These are phyloP conservation scores for Drosophila ogumai DNA, from an alignment of 1,140 invertebrate genomes.

Conservation along the genomic window DNA sequence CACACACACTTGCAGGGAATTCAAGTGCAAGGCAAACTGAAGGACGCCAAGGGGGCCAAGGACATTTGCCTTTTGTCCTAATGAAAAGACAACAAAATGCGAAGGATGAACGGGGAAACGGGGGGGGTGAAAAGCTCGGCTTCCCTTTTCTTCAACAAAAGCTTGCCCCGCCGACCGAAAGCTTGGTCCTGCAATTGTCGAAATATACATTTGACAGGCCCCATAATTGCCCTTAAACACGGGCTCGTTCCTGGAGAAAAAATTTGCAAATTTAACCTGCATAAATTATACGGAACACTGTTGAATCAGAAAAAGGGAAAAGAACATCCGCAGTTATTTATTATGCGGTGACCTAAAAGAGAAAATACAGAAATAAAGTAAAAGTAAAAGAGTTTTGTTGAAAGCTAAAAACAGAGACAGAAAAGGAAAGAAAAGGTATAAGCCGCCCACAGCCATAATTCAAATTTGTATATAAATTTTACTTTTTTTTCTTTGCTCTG, in stretches of 20 bases:
- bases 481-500: conserved; percentile 22
- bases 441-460: conserved; percentile 55
- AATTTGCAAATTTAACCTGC: conserved; percentile 53
- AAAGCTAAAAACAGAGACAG: conserved; percentile 55
- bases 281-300: conserved; percentile 62
- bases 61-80: conserved; percentile 48
- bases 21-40: conserved; percentile 64
- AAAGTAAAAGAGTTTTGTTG: conserved; percentile 54
- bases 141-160: conserved; percentile 24
- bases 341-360: conserved; percentile 56
- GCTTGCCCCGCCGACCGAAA: conserved; percentile 28
- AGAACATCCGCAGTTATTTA: conserved; percentile 68
- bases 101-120: conserved; percentile 17
- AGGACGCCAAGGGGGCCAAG: conserved; percentile 50
- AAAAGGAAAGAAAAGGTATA: conserved; percentile 52
- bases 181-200: conserved; percentile 43
- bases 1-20: conserved; percentile 25
- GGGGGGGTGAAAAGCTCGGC: background rate
- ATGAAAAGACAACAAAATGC: conserved; percentile 58
- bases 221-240: conserved; percentile 46
- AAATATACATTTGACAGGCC: conserved; percentile 49
- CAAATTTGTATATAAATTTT: conserved; percentile 70
- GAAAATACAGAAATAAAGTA: conserved; percentile 32
- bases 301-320: conserved; percentile 34
- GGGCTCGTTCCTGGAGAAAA: conserved; percentile 18